phyloP scores from a whole-genome alignment of 1,140 invertebrate species.

The Protaetia brevitarsis region DNA sequence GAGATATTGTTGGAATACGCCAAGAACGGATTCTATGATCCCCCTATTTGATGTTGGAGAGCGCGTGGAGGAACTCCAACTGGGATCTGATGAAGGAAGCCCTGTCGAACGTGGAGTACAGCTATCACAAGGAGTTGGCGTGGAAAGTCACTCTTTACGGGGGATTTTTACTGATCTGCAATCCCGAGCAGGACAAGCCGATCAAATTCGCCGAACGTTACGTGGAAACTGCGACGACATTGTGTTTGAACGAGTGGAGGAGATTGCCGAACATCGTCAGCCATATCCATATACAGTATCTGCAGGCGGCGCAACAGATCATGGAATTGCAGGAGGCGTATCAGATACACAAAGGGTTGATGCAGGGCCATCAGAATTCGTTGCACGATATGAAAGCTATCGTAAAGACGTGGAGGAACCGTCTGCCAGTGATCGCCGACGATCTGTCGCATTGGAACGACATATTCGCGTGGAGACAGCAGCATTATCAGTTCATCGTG shows the following conservation, averaged over 20 bases:
- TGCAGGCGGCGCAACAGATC: slow-evolving; percentile 89
- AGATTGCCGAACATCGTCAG: slow-evolving; percentile 86
- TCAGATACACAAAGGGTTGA: slow-evolving; percentile 84
- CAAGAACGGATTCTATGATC: slow-evolving; percentile 68
- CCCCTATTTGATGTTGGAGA: slow-evolving; percentile 88
- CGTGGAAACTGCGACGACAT: slow-evolving; percentile 82
- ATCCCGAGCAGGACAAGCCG: slow-evolving; percentile 77
- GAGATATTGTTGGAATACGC: slow-evolving; percentile 83
- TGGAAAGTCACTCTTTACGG: slow-evolving; percentile 91
- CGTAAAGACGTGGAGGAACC: slow-evolving; percentile 95
- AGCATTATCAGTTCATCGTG: slow-evolving; percentile 94
- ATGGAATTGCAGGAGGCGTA: slow-evolving; percentile 97
- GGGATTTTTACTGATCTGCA: slow-evolving; percentile 89
- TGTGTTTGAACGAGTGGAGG: slow-evolving; percentile 93
- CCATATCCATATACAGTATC: slow-evolving; percentile 85
- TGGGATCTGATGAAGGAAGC: slow-evolving; percentile 94
- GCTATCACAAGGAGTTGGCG: slow-evolving; percentile 84
- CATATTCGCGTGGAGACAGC: slow-evolving; percentile 96
- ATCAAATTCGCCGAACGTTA: slow-evolving; percentile 79
- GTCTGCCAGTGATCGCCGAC: slow-evolving; percentile 89
- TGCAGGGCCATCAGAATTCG: slow-evolving; percentile 73
- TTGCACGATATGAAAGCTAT: slow-evolving; percentile 97
- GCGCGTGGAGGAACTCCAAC: slow-evolving; percentile 91
- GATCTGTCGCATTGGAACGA: slow-evolving; percentile 97
- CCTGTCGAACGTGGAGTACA: slow-evolving; percentile 83